A percentile compares a stretch with the other conserved stretches of the same genome.
phyloP scores from a whole-genome alignment of 2,113 vertebrate species.

The Bombycilla garrulus region DNA sequence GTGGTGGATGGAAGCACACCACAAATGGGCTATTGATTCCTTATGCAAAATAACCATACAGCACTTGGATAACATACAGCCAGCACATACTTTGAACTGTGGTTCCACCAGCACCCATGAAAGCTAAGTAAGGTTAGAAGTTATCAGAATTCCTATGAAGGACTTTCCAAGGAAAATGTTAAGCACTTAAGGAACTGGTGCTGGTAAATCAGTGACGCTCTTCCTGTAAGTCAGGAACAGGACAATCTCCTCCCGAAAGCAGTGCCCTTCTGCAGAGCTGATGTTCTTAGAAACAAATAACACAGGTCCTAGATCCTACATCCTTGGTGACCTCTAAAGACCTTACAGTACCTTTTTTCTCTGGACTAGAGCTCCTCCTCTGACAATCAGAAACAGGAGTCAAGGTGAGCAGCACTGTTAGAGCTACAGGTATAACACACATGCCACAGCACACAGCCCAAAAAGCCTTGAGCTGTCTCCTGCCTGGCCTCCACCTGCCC shows the following conservation, averaged over 20 bases:
- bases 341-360: neutral
- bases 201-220: neutral
- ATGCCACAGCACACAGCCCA: rapidly evolving
- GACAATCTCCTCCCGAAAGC: neutral
- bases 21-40: neutral
- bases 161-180: constrained; percentile 16
- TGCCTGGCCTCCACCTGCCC: neutral
- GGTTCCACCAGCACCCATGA: neutral
- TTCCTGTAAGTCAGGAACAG: neutral
- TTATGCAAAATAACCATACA: neutral
- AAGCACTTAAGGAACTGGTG: neutral
- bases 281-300: neutral
- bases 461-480: neutral
- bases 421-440: too few relatives aligned
- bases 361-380: neutral
- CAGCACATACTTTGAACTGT: neutral
- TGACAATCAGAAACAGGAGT: neutral
- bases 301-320: neutral
- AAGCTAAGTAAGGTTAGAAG: neutral
- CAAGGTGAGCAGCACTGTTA: neutral
- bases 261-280: neutral
- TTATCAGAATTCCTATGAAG: neutral
- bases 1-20: neutral
- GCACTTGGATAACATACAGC: neutral
- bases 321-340: neutral